Percentiles rank a stretch among this genome's conserved stretches.
Evolutionary conservation across 2,113 vertebrate species (phyloP).

Genomic region (Thomomys bottae): DNA sequence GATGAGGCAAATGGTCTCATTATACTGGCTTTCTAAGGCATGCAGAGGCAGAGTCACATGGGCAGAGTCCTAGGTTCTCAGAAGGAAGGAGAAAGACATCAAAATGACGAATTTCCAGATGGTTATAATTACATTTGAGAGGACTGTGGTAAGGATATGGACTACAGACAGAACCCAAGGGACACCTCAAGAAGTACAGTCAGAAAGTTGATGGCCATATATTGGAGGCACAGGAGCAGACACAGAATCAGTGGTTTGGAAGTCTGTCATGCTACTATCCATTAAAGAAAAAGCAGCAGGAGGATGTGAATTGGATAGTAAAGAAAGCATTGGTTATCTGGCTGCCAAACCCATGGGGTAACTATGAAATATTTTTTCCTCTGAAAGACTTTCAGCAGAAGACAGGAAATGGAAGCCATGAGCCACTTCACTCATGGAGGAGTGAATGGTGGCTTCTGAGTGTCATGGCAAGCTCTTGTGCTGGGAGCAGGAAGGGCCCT

Average conservation of each 20-base stretch:
- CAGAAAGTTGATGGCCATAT: background rate
- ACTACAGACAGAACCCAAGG: background rate
- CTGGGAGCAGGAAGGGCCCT: fast-evolving
- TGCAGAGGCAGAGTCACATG: background rate
- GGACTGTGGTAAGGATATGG: too few species aligned
- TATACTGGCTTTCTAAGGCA: background rate
- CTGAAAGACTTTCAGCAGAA: constrained; percentile 9
- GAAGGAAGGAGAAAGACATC: background rate
- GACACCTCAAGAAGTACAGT: too few species aligned
- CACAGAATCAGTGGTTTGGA: background rate
- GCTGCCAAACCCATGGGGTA: background rate
- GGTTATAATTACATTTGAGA: background rate
- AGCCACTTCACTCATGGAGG: background rate
- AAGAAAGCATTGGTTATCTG: background rate
- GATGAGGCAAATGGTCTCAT: background rate
- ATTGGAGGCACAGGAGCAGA: background rate
- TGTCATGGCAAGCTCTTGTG: background rate
- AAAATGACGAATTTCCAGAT: background rate
- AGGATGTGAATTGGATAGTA: background rate
- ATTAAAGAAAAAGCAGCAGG: background rate
- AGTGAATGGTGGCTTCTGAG: background rate
- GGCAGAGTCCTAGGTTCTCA: background rate
- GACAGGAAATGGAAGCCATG: background rate
- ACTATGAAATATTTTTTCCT: background rate
- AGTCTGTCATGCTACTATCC: too few species aligned